A percentile compares a stretch with the other conserved stretches of the same genome.
Conservation (phyloP, 2,888 invertebrate species). For the Euplagia quadripunctaria region DNA sequence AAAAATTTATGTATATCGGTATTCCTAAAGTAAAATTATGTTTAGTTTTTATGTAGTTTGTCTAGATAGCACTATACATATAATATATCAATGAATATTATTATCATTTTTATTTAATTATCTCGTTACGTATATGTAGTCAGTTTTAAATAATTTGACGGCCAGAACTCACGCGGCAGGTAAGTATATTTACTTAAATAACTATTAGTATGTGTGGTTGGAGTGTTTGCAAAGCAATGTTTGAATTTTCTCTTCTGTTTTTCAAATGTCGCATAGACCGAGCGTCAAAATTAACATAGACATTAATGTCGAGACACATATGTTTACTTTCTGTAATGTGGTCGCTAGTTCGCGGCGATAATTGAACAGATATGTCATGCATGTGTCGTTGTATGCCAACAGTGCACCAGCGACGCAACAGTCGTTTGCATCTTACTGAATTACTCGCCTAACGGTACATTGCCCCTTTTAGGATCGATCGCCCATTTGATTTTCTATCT, state of each 20-base stretch:
- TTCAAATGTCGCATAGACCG: conserved; percentile 51
- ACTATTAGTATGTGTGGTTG: not conserved
- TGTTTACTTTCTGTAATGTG: conserved; percentile 66
- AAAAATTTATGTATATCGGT: not conserved
- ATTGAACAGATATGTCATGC: conserved; percentile 52
- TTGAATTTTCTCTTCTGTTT: conserved; percentile 41
- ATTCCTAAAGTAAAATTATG: not conserved
- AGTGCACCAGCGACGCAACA: conserved; percentile 52
- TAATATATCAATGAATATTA: no score
- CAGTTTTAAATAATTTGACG: not conserved
- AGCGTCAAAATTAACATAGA: conserved; percentile 61
- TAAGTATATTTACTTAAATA: not conserved
- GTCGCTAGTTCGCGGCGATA: conserved; percentile 39
- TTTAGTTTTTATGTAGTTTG: no score
- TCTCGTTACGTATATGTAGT: not conserved
- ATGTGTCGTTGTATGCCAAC: conserved; percentile 62
- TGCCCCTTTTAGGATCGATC: conserved; percentile 70
- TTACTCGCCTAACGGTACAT: conserved; percentile 71
- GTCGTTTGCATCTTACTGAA: conserved; percentile 73
- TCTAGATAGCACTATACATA: no score
- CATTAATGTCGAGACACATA: conserved; percentile 55
- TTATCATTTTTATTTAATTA: no score
- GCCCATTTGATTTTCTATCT: conserved; percentile 63
- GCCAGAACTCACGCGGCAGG: not conserved
- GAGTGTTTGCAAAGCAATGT: conserved; percentile 29